A percentile compares a stretch with the other conserved stretches of the same genome.
These are phyloP conservation scores for Leptopilina clavipes DNA, from an alignment of 1,140 invertebrate genomes.

Conservation along the genomic window DNA sequence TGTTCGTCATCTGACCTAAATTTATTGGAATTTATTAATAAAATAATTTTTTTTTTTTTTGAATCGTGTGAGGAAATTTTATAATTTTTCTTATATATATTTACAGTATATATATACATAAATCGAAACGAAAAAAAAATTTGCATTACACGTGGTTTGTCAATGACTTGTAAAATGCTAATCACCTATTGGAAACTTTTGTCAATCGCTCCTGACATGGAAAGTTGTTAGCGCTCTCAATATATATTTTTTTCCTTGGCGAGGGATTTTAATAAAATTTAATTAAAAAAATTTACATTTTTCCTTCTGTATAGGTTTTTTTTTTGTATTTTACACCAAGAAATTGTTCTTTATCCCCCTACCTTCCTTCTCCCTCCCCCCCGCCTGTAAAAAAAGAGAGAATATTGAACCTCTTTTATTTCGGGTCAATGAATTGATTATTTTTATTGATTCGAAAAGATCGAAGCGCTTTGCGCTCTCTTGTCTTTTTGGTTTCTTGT, in stretches of 20 bases:
- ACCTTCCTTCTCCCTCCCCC: too few relatives aligned
- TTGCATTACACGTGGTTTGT: background rate
- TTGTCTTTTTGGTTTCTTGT: slow-evolving; percentile 2
- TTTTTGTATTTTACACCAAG: too few relatives aligned
- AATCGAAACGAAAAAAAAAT: background rate
- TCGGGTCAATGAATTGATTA: slow-evolving; percentile 8
- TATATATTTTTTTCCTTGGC: background rate
- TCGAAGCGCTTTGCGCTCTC: background rate
- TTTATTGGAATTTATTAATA: too few relatives aligned
- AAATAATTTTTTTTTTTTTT: too few relatives aligned
- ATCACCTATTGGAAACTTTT: background rate
- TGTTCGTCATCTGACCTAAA: too few relatives aligned
- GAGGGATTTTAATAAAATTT: background rate
- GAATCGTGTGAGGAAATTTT: background rate
- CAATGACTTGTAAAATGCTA: slow-evolving; percentile 5
- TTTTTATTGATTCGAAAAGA: background rate
- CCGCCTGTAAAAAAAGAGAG: too few relatives aligned
- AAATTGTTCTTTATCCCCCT: too few relatives aligned
- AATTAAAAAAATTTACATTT: background rate
- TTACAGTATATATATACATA: too few relatives aligned
- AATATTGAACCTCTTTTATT: slow-evolving; percentile 1
- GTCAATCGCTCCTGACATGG: slow-evolving; percentile 14
- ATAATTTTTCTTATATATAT: background rate
- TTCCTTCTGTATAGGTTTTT: background rate
- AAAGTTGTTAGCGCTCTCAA: background rate